These are phyloP conservation scores for Anableps anableps DNA, from an alignment of 2,797 vertebrate species.

Conservation along the genomic window DNA sequence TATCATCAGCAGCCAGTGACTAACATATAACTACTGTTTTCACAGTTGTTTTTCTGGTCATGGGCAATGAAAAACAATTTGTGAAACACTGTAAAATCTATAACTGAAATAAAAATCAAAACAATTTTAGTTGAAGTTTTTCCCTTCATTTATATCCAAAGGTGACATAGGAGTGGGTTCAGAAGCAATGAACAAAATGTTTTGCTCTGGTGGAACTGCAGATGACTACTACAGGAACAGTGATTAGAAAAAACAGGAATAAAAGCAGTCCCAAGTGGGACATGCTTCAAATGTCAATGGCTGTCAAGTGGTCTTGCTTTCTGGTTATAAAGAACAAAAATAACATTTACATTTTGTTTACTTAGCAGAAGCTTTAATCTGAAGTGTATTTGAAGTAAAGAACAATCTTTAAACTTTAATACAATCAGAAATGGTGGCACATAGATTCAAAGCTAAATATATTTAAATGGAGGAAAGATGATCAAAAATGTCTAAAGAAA, in stretches of 20 bases:
- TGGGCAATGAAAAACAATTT: slow-evolving; percentile 48
- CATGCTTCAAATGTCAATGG: slow-evolving; percentile 15
- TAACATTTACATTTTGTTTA: not conserved
- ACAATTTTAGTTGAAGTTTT: not conserved
- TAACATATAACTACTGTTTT: slow-evolving; percentile 74
- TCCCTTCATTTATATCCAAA: slow-evolving; percentile 28
- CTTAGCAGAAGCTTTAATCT: not conserved
- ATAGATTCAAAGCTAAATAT: not conserved
- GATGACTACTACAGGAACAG: slow-evolving; percentile 12
- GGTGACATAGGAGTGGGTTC: slow-evolving; percentile 38
- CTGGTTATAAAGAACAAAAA: slow-evolving; percentile 1
- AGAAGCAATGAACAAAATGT: slow-evolving; percentile 63
- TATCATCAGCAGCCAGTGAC: slow-evolving; percentile 64
- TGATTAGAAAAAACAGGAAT: slow-evolving; percentile 19
- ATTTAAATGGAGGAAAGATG: not conserved
- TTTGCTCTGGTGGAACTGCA: slow-evolving; percentile 40
- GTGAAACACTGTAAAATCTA: not conserved
- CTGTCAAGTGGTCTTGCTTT: slow-evolving; percentile 12
- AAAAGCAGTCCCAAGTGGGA: slow-evolving; percentile 5
- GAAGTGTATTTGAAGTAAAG: not conserved
- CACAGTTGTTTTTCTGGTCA: slow-evolving; percentile 66
- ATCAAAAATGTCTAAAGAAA: not conserved
- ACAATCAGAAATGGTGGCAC: not conserved
- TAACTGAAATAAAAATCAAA: not conserved
- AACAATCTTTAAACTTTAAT: not conserved